phyloP scores from a whole-genome alignment of 2,797 vertebrate genomes.

The Glyptemys insculpta region DNA sequence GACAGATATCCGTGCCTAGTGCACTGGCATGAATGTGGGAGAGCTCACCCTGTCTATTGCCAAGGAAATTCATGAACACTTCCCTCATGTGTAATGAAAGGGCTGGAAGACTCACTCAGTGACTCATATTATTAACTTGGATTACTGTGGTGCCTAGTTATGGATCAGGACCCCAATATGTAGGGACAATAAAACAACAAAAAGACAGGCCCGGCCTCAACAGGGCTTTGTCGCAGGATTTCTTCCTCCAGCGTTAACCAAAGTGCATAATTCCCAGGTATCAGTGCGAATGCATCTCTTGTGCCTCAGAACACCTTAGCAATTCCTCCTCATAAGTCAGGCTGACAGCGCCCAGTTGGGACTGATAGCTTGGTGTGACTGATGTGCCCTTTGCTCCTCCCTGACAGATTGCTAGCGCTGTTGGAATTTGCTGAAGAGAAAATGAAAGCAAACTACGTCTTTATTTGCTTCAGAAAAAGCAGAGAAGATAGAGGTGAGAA shows the following conservation, averaged over 20 bases:
- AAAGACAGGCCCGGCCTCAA: not conserved
- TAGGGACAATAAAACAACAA: not conserved
- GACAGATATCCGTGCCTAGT: not conserved
- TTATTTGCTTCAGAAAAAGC: conserved; percentile 96
- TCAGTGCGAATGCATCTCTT: conserved; percentile 41
- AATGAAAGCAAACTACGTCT: conserved; percentile 95
- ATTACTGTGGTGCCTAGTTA: not conserved
- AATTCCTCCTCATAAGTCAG: not conserved
- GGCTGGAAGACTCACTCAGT: not conserved
- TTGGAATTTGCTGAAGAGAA: conserved; percentile 97
- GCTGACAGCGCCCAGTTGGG: conserved; percentile 34
- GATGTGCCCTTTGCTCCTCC: conserved; percentile 32
- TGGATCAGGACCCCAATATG: no score
- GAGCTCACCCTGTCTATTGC: not conserved
- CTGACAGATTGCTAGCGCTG: conserved; percentile 92
- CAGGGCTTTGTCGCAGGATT: not conserved
- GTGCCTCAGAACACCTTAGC: conserved; percentile 26
- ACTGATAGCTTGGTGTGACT: conserved; percentile 52
- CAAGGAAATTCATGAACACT: not conserved
- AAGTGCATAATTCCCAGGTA: not conserved
- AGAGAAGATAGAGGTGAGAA: conserved; percentile 95
- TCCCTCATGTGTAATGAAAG: not conserved
- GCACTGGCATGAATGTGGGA: not conserved
- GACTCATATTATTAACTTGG: not conserved
- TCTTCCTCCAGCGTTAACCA: conserved; percentile 22